A percentile compares a stretch with the other conserved stretches of the same genome.
Evolutionary conservation across 2,888 invertebrate species (phyloP).

Genomic region (Mellilla xanthometata): DNA sequence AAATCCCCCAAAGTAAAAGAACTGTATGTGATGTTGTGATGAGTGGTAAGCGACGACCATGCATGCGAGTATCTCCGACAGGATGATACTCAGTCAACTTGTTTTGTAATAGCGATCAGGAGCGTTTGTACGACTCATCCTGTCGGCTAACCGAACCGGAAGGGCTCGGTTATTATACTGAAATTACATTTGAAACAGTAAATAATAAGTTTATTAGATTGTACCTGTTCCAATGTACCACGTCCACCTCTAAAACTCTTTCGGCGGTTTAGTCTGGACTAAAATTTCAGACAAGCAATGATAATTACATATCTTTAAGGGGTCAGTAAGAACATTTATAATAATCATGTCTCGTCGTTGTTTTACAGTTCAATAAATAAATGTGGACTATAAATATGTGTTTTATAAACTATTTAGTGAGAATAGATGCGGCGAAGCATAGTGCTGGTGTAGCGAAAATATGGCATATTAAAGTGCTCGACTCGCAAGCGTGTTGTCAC

Average conservation of each 20-base stretch:
- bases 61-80: constrained; percentile 18
- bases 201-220: neutral
- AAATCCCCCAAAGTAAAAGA: constrained; percentile 20
- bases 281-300: neutral
- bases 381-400: too few species aligned
- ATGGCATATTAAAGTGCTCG: too few species aligned
- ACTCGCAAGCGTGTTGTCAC: too few species aligned
- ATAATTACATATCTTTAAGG: neutral
- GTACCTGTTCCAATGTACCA: constrained; percentile 41
- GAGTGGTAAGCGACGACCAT: constrained; percentile 19
- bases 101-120: neutral
- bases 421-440: too few species aligned
- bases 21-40: constrained; percentile 14
- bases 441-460: too few species aligned
- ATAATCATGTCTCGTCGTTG: too few species aligned
- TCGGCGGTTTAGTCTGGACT: constrained; percentile 35
- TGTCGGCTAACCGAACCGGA: neutral
- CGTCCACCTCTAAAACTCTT: constrained; percentile 39
- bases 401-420: too few species aligned
- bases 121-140: neutral
- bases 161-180: neutral
- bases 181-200: too few species aligned
- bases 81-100: constrained; percentile 1
- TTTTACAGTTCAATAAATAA: too few species aligned
- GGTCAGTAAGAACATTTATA: too few species aligned